Conservation (phyloP, 1,140 invertebrate species). For the Drosophila nebulosa region DNA sequence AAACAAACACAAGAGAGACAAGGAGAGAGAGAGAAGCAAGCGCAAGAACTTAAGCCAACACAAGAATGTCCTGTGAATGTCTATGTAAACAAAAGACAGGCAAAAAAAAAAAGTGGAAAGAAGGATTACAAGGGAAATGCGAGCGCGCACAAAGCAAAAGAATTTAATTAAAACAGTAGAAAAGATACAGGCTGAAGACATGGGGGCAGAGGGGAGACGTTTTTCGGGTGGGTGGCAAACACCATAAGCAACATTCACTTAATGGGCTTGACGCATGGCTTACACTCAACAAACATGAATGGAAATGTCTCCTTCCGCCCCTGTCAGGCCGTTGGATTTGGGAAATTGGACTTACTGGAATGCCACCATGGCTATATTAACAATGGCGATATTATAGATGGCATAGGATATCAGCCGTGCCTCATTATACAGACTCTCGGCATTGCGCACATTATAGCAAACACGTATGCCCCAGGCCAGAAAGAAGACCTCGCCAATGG, state of each 20-base stretch:
- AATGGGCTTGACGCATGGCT: conserved; percentile 43
- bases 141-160: conserved; percentile 60
- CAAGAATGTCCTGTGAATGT: conserved; percentile 48
- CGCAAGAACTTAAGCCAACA: conserved; percentile 32
- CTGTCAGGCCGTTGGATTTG: not conserved
- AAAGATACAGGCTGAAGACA: not conserved
- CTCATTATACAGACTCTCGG: conserved; percentile 95
- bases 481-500: conserved; percentile 93
- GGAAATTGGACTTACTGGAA: conserved; percentile 89
- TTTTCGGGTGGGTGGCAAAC: not conserved
- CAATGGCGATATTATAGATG: conserved; percentile 95
- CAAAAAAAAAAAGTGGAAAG: not conserved
- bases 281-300: conserved; percentile 54
- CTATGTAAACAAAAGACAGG: conserved; percentile 53
- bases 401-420: conserved; percentile 94
- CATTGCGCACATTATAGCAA: conserved; percentile 94
- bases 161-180: conserved; percentile 70
- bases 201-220: not conserved
- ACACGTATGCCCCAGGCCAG: conserved; percentile 94
- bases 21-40: not conserved
- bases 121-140: conserved; percentile 65
- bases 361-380: conserved; percentile 94
- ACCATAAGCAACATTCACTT: conserved; percentile 17
- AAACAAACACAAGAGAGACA: not conserved
- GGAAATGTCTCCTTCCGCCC: conserved; percentile 35